Conservation (phyloP, 2,888 invertebrate species). For the Harpalus rubripes region DNA sequence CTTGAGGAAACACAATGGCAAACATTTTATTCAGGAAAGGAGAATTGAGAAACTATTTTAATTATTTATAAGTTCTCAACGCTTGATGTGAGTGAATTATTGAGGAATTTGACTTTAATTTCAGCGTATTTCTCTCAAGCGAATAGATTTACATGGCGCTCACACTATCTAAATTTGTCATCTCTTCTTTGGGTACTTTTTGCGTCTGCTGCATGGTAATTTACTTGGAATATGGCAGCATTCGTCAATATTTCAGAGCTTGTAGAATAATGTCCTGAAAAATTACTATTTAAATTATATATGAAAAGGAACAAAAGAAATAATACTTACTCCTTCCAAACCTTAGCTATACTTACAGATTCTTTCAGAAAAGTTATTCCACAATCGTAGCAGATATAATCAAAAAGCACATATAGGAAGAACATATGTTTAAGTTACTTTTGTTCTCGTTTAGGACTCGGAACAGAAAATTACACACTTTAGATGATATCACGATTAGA, state of each 20-base stretch:
- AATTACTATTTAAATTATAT: constrained; percentile 43
- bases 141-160: constrained; percentile 3
- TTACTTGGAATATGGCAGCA: constrained; percentile 35
- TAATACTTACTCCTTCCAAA: constrained; percentile 17
- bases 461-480: not conserved
- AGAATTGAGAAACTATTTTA: constrained; percentile 38
- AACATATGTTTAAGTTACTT: not conserved
- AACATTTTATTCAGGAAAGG: constrained; percentile 15
- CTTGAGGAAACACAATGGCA: constrained; percentile 21
- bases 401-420: not conserved
- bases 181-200: constrained; percentile 41
- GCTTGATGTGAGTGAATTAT: constrained; percentile 35
- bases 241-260: constrained; percentile 47
- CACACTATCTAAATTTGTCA: constrained; percentile 52
- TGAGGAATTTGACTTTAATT: constrained; percentile 37
- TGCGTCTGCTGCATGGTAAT: not conserved
- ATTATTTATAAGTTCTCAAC: constrained; percentile 29
- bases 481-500: not conserved
- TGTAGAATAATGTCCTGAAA: constrained; percentile 35
- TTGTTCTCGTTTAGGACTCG: not conserved
- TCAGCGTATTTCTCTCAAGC: constrained; percentile 17
- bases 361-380: constrained; percentile 14
- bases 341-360: constrained; percentile 24
- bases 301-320: constrained; percentile 1
- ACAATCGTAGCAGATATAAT: constrained; percentile 2